Percentiles rank a stretch among this genome's conserved stretches.
These are phyloP conservation scores for Cotesia glomerata DNA, from an alignment of 1,140 invertebrate genomes.

Conservation along the genomic window DNA sequence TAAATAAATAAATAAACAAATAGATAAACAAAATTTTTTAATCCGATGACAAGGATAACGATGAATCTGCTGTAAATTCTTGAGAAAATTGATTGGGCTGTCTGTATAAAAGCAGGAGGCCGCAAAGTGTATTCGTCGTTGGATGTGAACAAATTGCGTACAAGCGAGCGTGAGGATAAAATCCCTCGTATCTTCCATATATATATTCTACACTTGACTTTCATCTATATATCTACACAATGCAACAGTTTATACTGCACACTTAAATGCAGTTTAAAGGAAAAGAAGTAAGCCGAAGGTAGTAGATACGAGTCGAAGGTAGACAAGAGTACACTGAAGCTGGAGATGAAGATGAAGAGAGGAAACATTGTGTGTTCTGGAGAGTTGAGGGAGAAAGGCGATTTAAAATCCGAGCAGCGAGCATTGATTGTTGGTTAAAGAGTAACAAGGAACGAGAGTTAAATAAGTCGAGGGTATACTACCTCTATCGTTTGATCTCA, in stretches of 20 bases:
- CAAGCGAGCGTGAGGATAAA: constrained; percentile 44
- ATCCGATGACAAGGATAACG: neutral
- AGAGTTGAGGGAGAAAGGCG: constrained; percentile 33
- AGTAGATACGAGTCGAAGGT: neutral
- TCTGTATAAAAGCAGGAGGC: constrained; percentile 14
- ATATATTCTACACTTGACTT: neutral
- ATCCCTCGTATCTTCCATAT: constrained; percentile 24
- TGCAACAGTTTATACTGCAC: neutral
- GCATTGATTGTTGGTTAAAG: neutral
- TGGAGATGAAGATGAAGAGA: neutral
- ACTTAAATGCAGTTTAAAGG: neutral
- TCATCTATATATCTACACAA: neutral
- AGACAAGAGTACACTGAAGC: constrained; percentile 11
- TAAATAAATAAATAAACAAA: neutral
- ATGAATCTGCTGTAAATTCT: constrained; percentile 8
- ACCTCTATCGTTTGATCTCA: constrained; percentile 44
- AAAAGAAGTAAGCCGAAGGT: constrained; percentile 23
- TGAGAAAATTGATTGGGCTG: constrained; percentile 28
- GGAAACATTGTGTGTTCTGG: neutral
- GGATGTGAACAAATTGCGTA: constrained; percentile 59
- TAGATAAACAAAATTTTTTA: constrained; percentile 1
- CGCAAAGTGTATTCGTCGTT: constrained; percentile 40
- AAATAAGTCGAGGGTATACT: constrained; percentile 21
- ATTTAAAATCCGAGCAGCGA: neutral
- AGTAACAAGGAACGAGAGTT: constrained; percentile 10